Conservation (phyloP, 1,140 invertebrate genomes). For the Augochlora pura region DNA sequence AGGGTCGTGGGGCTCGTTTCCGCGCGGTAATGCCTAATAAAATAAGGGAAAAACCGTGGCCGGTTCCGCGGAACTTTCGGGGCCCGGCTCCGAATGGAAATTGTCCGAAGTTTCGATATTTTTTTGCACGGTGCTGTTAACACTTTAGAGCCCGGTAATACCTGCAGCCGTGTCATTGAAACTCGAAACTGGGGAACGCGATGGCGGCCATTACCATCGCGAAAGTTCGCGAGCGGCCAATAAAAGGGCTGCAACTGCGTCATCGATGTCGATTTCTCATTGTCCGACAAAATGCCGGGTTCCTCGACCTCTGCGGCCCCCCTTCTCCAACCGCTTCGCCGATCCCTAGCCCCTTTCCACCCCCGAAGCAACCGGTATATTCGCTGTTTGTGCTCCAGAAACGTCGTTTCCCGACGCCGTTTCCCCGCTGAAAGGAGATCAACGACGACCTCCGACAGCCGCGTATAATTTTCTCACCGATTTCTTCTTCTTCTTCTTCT, state of each 20-base stretch:
- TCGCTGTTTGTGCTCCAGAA: conserved; percentile 16
- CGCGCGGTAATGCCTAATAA: conserved; percentile 7
- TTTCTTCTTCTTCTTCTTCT: neutral
- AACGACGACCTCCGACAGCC: neutral
- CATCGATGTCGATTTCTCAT: conserved; percentile 17
- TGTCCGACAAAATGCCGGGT: neutral
- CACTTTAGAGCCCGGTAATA: neutral
- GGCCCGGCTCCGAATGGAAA: neutral
- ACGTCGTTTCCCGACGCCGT: neutral
- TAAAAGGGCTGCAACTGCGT: neutral
- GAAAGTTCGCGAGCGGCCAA: neutral
- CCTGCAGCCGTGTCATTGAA: neutral
- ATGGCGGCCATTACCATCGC: conserved; percentile 9
- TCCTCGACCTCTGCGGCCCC: too few species aligned
- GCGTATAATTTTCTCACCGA: conserved; percentile 12
- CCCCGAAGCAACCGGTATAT: neutral
- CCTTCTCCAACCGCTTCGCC: too few species aligned
- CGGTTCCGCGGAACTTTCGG: conserved; percentile 1
- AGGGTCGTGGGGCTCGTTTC: neutral
- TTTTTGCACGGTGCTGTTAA: neutral
- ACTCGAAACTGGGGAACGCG: neutral
- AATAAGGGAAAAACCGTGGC: neutral
- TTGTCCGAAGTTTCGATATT: neutral
- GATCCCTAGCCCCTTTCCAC: too few species aligned
- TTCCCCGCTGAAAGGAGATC: neutral